phyloP scores from a whole-genome alignment of 2,113 vertebrate species.

The Candoia aspera region DNA sequence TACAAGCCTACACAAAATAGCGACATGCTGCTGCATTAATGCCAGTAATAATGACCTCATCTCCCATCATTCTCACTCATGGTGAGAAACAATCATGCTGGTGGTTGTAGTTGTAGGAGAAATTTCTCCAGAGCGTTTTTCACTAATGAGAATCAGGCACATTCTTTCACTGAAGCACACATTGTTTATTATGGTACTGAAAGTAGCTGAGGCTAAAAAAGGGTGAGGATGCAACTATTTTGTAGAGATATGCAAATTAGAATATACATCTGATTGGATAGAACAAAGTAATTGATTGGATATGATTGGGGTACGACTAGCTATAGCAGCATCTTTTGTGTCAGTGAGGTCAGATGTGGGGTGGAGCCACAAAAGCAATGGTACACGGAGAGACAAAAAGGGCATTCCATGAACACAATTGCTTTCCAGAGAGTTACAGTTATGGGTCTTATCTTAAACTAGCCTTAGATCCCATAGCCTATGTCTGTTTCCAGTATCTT shows the following conservation, averaged over 20 bases:
- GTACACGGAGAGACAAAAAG: background rate
- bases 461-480: background rate
- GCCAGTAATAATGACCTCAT: too few species aligned
- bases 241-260: too few species aligned
- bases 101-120: too few species aligned
- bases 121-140: too few species aligned
- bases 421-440: background rate
- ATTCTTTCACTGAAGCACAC: too few species aligned
- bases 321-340: background rate
- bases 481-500: background rate
- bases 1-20: background rate
- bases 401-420: background rate
- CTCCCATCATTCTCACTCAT: too few species aligned
- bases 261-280: background rate
- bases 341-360: background rate
- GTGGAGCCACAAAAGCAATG: background rate
- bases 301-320: background rate
- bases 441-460: background rate
- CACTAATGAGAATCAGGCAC: too few species aligned
- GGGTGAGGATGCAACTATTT: background rate
- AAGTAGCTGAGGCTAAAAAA: background rate
- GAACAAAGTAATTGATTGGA: background rate
- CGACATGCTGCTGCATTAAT: background rate
- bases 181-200: background rate
- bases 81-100: too few species aligned